Conservation (phyloP, 2,888 invertebrate genomes). For the Cheilosia variabilis region DNA sequence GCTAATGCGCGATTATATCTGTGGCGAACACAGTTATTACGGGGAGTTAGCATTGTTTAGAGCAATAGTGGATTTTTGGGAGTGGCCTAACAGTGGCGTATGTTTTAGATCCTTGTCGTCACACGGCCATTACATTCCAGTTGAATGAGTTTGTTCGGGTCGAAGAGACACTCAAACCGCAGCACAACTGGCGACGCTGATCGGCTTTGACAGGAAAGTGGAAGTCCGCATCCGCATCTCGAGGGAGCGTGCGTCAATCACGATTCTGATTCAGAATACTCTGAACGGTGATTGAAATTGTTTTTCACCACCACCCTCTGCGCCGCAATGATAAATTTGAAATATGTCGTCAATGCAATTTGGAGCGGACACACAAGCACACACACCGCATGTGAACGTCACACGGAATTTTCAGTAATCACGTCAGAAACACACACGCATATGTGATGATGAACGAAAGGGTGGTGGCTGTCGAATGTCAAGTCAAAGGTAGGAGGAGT, state of each 20-base stretch:
- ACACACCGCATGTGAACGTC: slow-evolving; percentile 23
- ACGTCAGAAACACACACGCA: slow-evolving; percentile 49
- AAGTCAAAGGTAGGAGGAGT: slow-evolving; percentile 59
- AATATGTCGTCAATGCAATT: slow-evolving; percentile 67
- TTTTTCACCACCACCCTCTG: slow-evolving; percentile 14
- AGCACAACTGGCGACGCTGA: slow-evolving; percentile 9
- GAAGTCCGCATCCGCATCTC: slow-evolving; percentile 24
- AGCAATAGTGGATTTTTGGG: slow-evolving; percentile 50
- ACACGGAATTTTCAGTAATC: slow-evolving; percentile 63
- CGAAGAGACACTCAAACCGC: background rate
- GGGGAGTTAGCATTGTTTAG: slow-evolving; percentile 62
- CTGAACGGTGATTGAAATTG: slow-evolving; percentile 24
- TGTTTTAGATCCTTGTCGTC: slow-evolving; percentile 67
- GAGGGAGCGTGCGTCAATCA: slow-evolving; percentile 38
- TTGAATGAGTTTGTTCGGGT: slow-evolving; percentile 22
- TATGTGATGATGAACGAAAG: slow-evolving; percentile 14
- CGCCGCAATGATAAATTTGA: slow-evolving; percentile 44
- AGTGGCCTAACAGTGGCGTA: slow-evolving; percentile 59
- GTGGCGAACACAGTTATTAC: slow-evolving; percentile 68
- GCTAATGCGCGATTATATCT: slow-evolving; percentile 72
- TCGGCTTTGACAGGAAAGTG: slow-evolving; percentile 58
- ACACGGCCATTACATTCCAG: slow-evolving; percentile 13
- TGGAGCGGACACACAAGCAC: slow-evolving; percentile 41
- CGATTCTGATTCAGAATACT: background rate
- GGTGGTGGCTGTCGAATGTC: slow-evolving; percentile 31